Base-by-base conservation (phyloP, 2,888 invertebrate species). In the Lasioglossum leucozonium region DNA sequence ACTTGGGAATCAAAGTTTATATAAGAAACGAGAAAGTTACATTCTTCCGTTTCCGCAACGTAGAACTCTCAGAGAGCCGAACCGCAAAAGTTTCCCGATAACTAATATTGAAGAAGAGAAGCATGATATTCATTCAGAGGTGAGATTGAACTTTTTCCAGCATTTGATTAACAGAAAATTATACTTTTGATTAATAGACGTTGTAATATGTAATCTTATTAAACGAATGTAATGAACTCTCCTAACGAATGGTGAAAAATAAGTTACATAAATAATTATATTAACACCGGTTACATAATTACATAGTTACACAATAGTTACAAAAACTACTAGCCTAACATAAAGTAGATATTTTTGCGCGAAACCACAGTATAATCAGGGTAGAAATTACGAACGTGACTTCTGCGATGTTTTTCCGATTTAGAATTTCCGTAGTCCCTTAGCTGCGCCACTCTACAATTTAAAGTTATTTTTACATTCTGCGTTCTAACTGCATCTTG, bases 391-490 rank as follows among this genome's bases (percentile, higher is more conserved):
- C 4, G 40, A 40, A 69, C 37, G 69, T 69, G 69, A 69, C 37
- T 37, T 40, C 37, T 11, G 34, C 69, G 40, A n/a, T 40, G n/a
- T 42, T 42, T 26, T 42, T 42, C 13, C 40, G 16, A 71, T 71
- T 42, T 44, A 71, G 42, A 42, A 71, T 71, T 71, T 71, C 13
- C 42, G 16, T 11, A 42, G 40, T n/a, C 8, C 26, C 22, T n/a
- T 11, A 26, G 4, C n/a, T 71, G n/a, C 2, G 71, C 4, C 42
- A 16, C 71, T 42, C 71, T 71, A 13, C 71, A 71, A 42, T 71
- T 42, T 71, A 42, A 26, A 30, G 42, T 26, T 71, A 71, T 71
- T 71, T 42, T 42, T 71, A n/a, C 42, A 71, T 26, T 6, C 71
- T 26, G 11, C 42, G 26, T 71, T 16, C 26, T 71, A 40, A 71